A percentile compares a stretch with the other conserved stretches of the same genome.
phyloP scores from a whole-genome alignment of 2,888 invertebrate genomes.

The Stenchaetothrips biformis region DNA sequence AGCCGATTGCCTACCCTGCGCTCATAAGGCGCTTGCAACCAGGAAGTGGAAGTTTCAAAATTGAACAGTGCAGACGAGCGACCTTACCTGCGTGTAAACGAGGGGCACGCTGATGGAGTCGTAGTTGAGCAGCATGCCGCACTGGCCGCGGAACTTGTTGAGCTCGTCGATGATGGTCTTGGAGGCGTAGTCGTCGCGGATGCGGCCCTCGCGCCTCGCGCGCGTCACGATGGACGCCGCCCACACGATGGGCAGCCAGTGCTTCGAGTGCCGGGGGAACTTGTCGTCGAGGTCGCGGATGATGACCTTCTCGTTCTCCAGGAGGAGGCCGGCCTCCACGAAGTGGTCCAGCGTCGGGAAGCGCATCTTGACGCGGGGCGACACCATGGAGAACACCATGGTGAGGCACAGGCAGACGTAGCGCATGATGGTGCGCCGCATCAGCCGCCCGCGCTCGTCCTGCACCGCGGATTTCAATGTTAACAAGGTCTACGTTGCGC shows the following conservation, averaged over 20 bases:
- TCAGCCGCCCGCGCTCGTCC: conserved; percentile 76
- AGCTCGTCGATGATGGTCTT: conserved; percentile 85
- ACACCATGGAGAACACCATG: conserved; percentile 80
- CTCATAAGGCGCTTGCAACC: too few species aligned
- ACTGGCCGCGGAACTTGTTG: conserved; percentile 76
- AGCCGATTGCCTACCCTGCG: too few species aligned
- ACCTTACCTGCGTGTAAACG: conserved; percentile 67
- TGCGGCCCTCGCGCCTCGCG: conserved; percentile 83
- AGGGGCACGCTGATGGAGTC: conserved; percentile 76
- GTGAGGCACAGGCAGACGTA: conserved; percentile 82
- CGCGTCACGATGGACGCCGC: conserved; percentile 83
- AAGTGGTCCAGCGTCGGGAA: conserved; percentile 80
- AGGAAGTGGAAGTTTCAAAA: not conserved
- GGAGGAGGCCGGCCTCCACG: conserved; percentile 72
- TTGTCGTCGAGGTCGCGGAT: conserved; percentile 72
- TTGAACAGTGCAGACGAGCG: not conserved
- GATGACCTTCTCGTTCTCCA: conserved; percentile 74
- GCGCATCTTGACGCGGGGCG: conserved; percentile 81
- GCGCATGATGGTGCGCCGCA: conserved; percentile 76
- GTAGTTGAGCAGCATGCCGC: conserved; percentile 68
- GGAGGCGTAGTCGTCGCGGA: conserved; percentile 86
- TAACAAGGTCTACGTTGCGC: too few species aligned
- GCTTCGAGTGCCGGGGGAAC: conserved; percentile 80
- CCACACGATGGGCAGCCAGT: conserved; percentile 90
- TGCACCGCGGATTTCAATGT: too few species aligned